Evolutionary conservation across 2,797 vertebrate genomes (phyloP).

Genomic region (Brachymystax lenok): DNA sequence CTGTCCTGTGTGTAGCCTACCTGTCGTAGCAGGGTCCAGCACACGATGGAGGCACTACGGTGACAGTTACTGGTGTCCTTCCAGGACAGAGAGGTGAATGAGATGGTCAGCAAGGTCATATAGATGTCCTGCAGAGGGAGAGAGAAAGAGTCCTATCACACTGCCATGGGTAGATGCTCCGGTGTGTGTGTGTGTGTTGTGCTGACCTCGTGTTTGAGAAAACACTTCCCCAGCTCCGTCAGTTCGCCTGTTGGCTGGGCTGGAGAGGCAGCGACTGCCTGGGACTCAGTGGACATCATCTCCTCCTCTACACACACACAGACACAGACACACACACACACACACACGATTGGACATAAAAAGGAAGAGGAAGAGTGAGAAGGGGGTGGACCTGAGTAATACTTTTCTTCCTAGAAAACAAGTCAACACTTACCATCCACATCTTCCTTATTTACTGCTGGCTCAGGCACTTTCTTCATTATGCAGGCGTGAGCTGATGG

Average conservation of each 20-base stretch:
- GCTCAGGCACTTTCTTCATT: slow-evolving; percentile 84
- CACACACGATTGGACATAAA: not conserved
- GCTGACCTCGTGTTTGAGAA: slow-evolving; percentile 89
- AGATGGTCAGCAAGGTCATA: slow-evolving; percentile 85
- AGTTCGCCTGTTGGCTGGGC: slow-evolving; percentile 82
- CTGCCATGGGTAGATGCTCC: not conserved
- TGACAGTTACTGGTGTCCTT: slow-evolving; percentile 92
- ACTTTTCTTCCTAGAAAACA: not conserved
- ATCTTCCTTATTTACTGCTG: slow-evolving; percentile 73
- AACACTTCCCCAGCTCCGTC: slow-evolving; percentile 90
- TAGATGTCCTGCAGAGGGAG: slow-evolving; percentile 81
- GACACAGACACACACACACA: slow-evolving; percentile 25
- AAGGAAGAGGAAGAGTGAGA: too few species aligned
- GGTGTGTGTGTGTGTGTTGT: not conserved
- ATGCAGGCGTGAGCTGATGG: slow-evolving; percentile 87
- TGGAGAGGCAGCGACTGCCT: slow-evolving; percentile 42
- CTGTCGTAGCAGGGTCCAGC: slow-evolving; percentile 94
- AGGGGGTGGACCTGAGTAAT: not conserved
- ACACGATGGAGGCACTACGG: slow-evolving; percentile 87
- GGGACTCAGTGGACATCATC: slow-evolving; percentile 86
- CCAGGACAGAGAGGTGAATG: slow-evolving; percentile 91
- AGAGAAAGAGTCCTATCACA: not conserved
- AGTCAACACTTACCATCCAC: slow-evolving; percentile 63
- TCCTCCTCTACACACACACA: slow-evolving; percentile 78
- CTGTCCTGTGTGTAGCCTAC: slow-evolving; percentile 62